Base-by-base conservation (phyloP, 2,797 vertebrate species). In the Harpagifer antarcticus region DNA sequence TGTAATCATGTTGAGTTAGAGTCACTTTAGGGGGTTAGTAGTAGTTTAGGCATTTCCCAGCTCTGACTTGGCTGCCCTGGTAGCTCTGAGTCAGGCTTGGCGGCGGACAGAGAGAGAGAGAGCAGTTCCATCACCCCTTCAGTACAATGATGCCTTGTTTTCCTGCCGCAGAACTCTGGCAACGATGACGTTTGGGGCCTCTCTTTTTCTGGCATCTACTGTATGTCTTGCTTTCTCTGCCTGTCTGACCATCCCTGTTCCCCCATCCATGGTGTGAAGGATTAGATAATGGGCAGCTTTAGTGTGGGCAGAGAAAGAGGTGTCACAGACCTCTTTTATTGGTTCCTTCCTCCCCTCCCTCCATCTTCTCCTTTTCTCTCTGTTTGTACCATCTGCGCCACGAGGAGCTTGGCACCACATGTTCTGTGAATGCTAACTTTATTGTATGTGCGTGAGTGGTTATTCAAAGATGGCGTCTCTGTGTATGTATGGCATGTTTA, bases 211-310 rank as follows among this genome's bases (percentile, higher is more conserved):
- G 80, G 84, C 86, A 71, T 84, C 81, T 70, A 78, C 84, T 89
- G 79, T 86, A 55, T 86, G 72, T 87, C 86, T 90, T 80, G 83
- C 86, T 83, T 84, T 90, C 82, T 82, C 71, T 86, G 75, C 68
- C 67, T 69, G 68, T 88, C 58, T 68, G 84, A 78, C 86, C 68
- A 56, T 72, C 88, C 72, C 78, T 68, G 31, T 77, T 81, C 81
- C 83, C 81, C 60, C 53, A 37, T 80, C 81, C 61, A n/a, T 86
- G 90, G 86, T 79, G 87, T 60, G 83, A 88, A 91, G 84, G 86
- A 90, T 92, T 93, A 92, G 91, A 93, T 94, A 94, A 94, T 91
- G 90, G 91, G 88, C 92, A 94, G 92, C 92, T 93, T 92, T 93
- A 90, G 92, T 93, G 92, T 93, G 90, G 92, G 92, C 86, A 88